Evolutionary conservation across 2,888 invertebrate genomes (phyloP).

Genomic region (Chirona hameri): DNA sequence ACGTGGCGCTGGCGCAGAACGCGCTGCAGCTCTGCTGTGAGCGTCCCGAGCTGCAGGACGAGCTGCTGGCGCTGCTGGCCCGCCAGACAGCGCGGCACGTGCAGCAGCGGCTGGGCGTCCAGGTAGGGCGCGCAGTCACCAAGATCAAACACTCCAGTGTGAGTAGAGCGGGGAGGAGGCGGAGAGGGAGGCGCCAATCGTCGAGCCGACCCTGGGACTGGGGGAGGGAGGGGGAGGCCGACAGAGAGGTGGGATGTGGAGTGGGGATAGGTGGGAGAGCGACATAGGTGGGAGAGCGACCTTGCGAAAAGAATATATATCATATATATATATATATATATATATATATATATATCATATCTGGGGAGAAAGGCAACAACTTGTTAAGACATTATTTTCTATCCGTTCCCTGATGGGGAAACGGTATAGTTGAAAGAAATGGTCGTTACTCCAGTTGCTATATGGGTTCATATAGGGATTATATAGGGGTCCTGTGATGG

Average conservation of each 20-base stretch:
- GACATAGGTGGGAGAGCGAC: too few relatives aligned
- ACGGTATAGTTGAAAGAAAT: too few relatives aligned
- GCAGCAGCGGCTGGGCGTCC: conserved; percentile 73
- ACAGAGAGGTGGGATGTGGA: neutral
- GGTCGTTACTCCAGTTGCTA: too few relatives aligned
- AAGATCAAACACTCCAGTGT: conserved; percentile 52
- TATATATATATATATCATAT: too few relatives aligned
- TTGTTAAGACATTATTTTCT: too few relatives aligned
- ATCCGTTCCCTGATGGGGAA: too few relatives aligned
- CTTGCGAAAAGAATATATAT: too few relatives aligned
- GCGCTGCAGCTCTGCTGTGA: conserved; percentile 61
- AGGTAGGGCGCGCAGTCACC: conserved; percentile 60
- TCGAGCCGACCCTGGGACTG: neutral
- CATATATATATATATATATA: too few relatives aligned
- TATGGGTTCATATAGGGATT: too few relatives aligned
- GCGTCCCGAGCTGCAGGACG: conserved; percentile 78
- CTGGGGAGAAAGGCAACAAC: too few relatives aligned
- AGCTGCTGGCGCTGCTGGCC: conserved; percentile 84
- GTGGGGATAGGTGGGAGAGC: too few relatives aligned
- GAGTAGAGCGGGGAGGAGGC: conserved; percentile 41
- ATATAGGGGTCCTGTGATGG: too few relatives aligned
- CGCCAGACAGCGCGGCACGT: conserved; percentile 88
- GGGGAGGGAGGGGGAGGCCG: neutral
- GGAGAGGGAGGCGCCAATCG: neutral
- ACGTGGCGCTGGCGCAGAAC: conserved; percentile 94